Evolutionary conservation across 2,113 vertebrate species (phyloP).

Genomic region (Chloropsis hardwickii): DNA sequence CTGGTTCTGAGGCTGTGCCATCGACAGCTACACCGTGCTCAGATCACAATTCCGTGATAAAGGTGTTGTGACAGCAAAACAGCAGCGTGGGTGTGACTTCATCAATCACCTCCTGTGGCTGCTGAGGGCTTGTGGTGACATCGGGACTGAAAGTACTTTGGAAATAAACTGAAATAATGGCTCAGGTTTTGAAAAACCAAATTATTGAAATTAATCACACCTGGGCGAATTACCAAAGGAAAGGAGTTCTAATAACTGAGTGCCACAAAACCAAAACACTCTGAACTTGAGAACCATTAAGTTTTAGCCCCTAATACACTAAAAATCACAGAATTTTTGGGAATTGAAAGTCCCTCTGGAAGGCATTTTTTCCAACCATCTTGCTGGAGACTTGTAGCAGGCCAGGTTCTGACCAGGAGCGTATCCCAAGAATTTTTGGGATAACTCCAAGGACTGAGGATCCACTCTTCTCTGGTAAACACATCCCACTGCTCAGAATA

Average conservation of each 20-base stretch:
- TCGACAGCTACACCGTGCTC: neutral
- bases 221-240: neutral
- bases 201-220: neutral
- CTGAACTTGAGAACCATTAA: neutral
- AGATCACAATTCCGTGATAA: neutral
- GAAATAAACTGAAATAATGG: neutral
- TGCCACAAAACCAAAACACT: neutral
- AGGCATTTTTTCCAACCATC: accelerated
- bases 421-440: accelerated
- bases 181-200: neutral
- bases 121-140: neutral
- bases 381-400: neutral
- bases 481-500: accelerated
- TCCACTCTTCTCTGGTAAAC: accelerated
- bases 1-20: neutral
- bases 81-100: accelerated
- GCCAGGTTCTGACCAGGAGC: neutral
- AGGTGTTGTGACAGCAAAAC: neutral
- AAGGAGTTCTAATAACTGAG: neutral
- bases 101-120: neutral
- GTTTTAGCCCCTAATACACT: neutral
- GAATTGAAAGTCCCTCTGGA: neutral
- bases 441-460: neutral
- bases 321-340: neutral
- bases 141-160: neutral